phyloP scores from a whole-genome alignment of 2,797 vertebrate species.

The Rhynchotus rufescens region DNA sequence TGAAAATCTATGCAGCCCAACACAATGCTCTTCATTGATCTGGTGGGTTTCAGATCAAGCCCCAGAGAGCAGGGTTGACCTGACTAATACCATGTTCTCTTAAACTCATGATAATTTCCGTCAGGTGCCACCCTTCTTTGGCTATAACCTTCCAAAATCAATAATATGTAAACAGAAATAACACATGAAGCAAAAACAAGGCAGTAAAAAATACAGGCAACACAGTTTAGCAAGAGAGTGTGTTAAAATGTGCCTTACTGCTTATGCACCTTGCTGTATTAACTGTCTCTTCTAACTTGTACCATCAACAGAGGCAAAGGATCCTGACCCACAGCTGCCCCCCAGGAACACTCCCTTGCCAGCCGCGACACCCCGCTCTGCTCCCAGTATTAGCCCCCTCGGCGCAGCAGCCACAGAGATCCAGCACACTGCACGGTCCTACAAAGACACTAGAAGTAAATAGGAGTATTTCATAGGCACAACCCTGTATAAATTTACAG shows the following conservation, averaged over 20 bases:
- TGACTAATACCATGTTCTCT: background rate
- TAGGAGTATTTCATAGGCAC: background rate
- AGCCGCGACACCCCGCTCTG: background rate
- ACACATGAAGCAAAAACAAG: accelerated
- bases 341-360: background rate
- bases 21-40: background rate
- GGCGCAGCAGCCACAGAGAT: background rate
- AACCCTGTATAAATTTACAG: accelerated
- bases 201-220: background rate
- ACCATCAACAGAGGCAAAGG: background rate
- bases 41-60: background rate
- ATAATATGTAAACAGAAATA: accelerated
- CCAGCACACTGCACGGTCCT: background rate
- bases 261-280: background rate
- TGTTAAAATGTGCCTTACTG: background rate
- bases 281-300: background rate
- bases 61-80: background rate
- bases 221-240: background rate
- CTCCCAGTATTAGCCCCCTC: background rate
- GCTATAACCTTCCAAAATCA: background rate
- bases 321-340: background rate
- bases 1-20: background rate
- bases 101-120: background rate
- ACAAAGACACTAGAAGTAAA: background rate
- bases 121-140: accelerated